These are phyloP conservation scores for Brachylomia viminalis DNA, from an alignment of 2,888 invertebrate species.

Conservation along the genomic window DNA sequence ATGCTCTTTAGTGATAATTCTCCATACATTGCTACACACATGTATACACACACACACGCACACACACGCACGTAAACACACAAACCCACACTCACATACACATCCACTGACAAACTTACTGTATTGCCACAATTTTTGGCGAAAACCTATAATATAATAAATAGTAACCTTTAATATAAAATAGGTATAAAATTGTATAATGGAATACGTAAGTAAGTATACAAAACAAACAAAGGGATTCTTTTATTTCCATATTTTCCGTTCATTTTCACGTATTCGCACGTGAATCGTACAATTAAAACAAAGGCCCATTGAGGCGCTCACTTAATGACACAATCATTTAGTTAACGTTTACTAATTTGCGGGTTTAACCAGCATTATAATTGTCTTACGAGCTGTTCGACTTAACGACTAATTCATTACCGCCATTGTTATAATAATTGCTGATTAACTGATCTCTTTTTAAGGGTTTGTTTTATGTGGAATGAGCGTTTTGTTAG, in stretches of 20 bases:
- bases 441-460: conserved; percentile 54
- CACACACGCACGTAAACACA: no score
- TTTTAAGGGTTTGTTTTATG: conserved; percentile 20
- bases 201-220: neutral
- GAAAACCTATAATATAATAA: no score
- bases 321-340: conserved; percentile 76
- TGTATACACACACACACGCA: no score
- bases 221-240: neutral
- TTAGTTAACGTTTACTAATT: conserved; percentile 79
- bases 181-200: neutral
- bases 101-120: no score
- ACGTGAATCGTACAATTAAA: conserved; percentile 62
- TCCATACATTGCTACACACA: no score
- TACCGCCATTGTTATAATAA: conserved; percentile 61
- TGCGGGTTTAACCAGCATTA: conserved; percentile 78
- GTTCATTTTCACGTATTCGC: conserved; percentile 22
- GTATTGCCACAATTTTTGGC: neutral
- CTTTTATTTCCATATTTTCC: conserved; percentile 5
- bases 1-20: no score
- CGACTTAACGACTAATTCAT: conserved; percentile 74
- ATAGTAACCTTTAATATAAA: neutral
- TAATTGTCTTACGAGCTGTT: conserved; percentile 78
- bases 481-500: neutral
- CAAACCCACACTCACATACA: no score
- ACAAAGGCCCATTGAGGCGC: conserved; percentile 68